Percentiles rank a stretch among this genome's conserved stretches.
Conservation (phyloP, 2,888 invertebrate genomes). For the Ichneumon xanthorius region DNA sequence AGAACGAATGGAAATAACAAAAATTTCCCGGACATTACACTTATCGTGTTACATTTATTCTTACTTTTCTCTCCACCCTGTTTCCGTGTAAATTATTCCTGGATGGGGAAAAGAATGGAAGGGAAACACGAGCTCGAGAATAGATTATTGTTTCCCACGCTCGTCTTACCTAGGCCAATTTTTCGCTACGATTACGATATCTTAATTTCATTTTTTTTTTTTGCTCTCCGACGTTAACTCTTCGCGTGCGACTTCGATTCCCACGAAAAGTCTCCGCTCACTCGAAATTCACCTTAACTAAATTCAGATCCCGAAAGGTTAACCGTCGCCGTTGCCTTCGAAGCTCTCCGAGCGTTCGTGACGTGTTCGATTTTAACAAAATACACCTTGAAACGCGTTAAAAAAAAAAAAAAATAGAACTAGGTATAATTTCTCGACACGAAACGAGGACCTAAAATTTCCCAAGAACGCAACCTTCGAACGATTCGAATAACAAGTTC, state of each 20-base stretch:
- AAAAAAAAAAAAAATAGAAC: too few species aligned
- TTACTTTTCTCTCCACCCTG: neutral
- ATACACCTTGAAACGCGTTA: too few species aligned
- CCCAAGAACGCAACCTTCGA: too few species aligned
- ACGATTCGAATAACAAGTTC: too few species aligned
- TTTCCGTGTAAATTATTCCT: neutral
- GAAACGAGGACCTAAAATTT: too few species aligned
- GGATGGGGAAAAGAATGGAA: neutral
- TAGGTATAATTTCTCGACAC: too few species aligned
- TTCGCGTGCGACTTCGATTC: neutral
- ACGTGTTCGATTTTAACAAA: too few species aligned
- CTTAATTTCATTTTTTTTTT: neutral
- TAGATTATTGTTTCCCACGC: slow-evolving; percentile 42
- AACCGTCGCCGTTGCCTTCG: slow-evolving; percentile 39
- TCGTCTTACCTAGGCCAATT: slow-evolving; percentile 33
- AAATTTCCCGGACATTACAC: slow-evolving; percentile 8
- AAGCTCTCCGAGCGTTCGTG: too few species aligned
- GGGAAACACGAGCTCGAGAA: neutral
- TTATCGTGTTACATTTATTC: slow-evolving; percentile 20
- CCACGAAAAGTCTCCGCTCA: neutral
- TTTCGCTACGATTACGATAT: neutral
- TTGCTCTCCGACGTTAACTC: neutral
- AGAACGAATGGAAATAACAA: neutral
- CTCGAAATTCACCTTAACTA: neutral
- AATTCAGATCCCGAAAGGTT: slow-evolving; percentile 18